A percentile compares a stretch with the other conserved stretches of the same genome.
phyloP scores from a whole-genome alignment of 2,797 vertebrate species.

The Mormyrus hasselquistii region DNA sequence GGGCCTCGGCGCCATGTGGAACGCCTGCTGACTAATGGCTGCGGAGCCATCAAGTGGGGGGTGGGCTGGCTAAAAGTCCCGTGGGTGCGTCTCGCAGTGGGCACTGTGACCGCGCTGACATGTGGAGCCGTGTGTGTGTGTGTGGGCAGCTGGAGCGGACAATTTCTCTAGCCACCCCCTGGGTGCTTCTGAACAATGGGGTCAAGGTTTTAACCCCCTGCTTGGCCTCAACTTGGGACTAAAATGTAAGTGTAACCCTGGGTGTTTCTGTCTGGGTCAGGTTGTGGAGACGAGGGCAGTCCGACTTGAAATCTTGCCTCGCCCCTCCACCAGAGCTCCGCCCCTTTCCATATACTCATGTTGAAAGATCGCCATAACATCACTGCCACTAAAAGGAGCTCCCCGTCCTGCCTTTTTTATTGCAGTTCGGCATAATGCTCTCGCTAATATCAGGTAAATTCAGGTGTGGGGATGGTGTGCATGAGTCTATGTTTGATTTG shows the following conservation, averaged over 20 bases:
- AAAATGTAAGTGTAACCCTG: not conserved
- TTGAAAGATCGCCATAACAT: not conserved
- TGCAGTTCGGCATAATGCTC: not conserved
- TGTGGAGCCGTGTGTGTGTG: constrained; percentile 2
- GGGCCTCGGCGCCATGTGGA: constrained; percentile 42
- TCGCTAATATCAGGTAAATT: not conserved
- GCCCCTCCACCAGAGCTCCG: not conserved
- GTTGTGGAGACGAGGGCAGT: not conserved
- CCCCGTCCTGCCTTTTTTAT: not conserved
- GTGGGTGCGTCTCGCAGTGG: not conserved
- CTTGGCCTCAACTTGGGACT: not conserved
- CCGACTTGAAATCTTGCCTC: not conserved
- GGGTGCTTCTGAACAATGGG: not conserved
- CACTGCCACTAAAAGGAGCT: not conserved
- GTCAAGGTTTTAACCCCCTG: not conserved
- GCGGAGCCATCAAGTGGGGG: constrained; percentile 48
- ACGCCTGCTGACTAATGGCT: constrained; percentile 58
- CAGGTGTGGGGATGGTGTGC: not conserved
- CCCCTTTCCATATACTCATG: not conserved
- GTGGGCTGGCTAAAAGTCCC: not conserved
- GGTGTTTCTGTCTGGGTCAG: not conserved
- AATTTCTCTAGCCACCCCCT: not conserved
- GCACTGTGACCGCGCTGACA: not conserved
- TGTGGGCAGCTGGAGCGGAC: not conserved
- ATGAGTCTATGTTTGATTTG: constrained; percentile 19